Conservation (phyloP, 2,113 vertebrate genomes). For the Erythrolamprus reginae region DNA sequence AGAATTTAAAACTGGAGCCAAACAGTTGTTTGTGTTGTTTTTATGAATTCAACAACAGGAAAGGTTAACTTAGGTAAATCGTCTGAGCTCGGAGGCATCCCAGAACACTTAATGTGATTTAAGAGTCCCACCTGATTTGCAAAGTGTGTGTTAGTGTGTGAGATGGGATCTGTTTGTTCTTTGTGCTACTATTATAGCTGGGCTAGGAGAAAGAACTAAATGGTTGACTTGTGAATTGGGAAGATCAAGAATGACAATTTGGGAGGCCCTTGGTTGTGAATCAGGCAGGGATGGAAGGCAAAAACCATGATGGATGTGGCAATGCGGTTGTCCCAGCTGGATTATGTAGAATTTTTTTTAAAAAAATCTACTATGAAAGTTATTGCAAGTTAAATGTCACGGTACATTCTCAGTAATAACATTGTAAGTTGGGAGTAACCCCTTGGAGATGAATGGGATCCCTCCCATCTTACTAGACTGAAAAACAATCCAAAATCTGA, state of each 20-base stretch:
- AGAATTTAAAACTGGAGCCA: slow-evolving; percentile 21
- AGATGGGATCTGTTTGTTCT: background rate
- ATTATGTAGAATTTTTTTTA: slow-evolving; percentile 6
- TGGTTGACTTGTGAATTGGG: background rate
- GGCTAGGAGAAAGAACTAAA: slow-evolving; percentile 6
- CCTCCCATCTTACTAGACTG: background rate
- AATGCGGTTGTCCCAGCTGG: slow-evolving; percentile 14
- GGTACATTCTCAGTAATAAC: background rate
- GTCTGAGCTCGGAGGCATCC: background rate
- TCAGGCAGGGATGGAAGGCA: rapidly evolving
- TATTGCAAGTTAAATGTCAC: slow-evolving; percentile 2
- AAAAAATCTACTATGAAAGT: background rate
- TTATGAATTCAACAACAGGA: slow-evolving; percentile 21
- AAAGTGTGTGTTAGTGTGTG: background rate
- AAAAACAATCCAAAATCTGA: background rate
- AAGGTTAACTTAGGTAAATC: slow-evolving; percentile 38
- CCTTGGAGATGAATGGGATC: background rate
- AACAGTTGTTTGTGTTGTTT: slow-evolving; percentile 12
- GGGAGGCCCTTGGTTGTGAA: background rate
- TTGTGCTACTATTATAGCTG: slow-evolving; percentile 4
- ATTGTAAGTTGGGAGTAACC: background rate
- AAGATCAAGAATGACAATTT: slow-evolving; percentile 22
- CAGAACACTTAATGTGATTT: slow-evolving; percentile 6
- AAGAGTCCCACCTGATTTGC: background rate
- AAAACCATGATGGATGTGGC: slow-evolving; percentile 35